phyloP scores from a whole-genome alignment of 2,113 vertebrate species.

The Dendrocopos noguchii region DNA sequence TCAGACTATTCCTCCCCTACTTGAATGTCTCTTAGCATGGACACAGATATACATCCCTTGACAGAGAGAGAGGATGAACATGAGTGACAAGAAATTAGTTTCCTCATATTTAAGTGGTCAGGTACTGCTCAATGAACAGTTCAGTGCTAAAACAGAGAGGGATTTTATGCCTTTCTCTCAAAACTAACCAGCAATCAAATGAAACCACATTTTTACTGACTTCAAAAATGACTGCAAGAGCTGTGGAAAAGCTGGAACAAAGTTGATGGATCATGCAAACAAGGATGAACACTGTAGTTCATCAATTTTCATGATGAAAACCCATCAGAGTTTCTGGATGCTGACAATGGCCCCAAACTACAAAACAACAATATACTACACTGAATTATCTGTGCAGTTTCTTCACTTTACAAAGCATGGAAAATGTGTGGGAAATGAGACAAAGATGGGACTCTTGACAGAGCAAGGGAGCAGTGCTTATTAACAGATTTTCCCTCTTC shows the following conservation, averaged over 20 bases:
- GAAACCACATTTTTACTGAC: neutral
- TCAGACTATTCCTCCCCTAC: neutral
- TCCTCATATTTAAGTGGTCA: neutral
- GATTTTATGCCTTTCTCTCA: neutral
- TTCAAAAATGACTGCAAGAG: neutral
- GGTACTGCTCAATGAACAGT: neutral
- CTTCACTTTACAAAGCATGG: neutral
- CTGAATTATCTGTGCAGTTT: neutral
- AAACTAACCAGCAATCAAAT: neutral
- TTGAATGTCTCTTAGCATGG: neutral
- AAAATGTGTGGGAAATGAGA: neutral
- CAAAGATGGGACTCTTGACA: neutral
- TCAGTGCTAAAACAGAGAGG: neutral
- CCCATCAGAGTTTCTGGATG: neutral
- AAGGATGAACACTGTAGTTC: neutral
- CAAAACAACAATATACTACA: rapidly evolving
- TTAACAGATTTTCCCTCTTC: neutral
- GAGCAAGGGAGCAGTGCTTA: neutral
- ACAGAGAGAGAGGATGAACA: neutral
- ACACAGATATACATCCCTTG: neutral
- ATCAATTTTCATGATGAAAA: neutral
- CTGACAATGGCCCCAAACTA: neutral
- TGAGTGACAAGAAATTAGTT: neutral
- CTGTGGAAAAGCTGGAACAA: neutral
- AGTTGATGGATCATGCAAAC: neutral